Base-by-base conservation (phyloP, 2,797 vertebrate species). In the Myotis planiceps region DNA sequence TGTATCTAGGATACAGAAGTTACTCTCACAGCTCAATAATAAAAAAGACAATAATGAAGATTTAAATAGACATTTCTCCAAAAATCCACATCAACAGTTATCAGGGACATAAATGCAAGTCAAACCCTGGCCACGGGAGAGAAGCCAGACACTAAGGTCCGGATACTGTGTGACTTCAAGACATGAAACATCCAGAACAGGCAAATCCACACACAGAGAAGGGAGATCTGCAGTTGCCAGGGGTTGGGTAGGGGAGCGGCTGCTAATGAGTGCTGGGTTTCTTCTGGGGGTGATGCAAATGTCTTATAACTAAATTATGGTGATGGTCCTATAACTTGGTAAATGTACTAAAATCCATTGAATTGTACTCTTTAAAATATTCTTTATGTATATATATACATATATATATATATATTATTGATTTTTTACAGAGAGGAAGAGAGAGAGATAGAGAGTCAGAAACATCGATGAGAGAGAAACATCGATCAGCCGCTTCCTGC, bases 161-260 rank as follows among this genome's bases (percentile, higher is more conserved):
- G 16, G 14, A 3, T 1, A 0, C 7, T 2, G 14, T 6, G 3
- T 15, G 51, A 9, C 5, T n/a, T 23, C 5, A 5, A 6, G 8
- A n/a, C 3, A 6, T 4, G 29, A 60, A 12, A 13, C 4, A 1
- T 34, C 23, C 23, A 58, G 6, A 9, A 27, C 2, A 3, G 68
- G 53, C 45, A 66, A 7, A 27, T 4, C 19, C 6, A 6, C 5
- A 32, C 47, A 25, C 2, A 53, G 37, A 3, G 58, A n/a, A 3
- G 0, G 39, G 0, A 3, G 7, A 45, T 5, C 10, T 0, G 0
- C 0, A n/a, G 25, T 9, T 34, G 53, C 34, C 55, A 29, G 51
- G 10, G 25, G 51, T 49, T n/a, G n/a, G 53, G 12, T 5, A 1
- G 32, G 60, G 60, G 9, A 14, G 71, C 5, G 8, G 47, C 5